Evolutionary conservation across 2,888 invertebrate genomes (phyloP).

Genomic region (Apeira syringaria): DNA sequence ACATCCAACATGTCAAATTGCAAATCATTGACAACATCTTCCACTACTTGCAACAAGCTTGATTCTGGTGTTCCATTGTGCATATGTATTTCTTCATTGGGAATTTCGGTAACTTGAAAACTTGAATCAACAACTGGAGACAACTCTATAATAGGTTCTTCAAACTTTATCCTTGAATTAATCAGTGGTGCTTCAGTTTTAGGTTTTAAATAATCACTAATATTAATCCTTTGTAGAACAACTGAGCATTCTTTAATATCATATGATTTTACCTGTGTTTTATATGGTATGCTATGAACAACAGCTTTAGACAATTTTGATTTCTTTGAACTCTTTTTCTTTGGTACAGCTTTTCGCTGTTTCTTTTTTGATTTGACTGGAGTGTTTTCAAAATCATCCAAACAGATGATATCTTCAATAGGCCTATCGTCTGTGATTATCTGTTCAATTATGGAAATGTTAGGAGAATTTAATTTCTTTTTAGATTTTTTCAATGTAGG

Average conservation of each 20-base stretch:
- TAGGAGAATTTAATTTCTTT: conserved; percentile 57
- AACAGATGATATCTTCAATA: conserved; percentile 68
- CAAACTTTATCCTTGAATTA: neutral
- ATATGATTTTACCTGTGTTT: conserved; percentile 15
- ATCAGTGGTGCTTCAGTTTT: neutral
- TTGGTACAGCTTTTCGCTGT: conserved; percentile 34
- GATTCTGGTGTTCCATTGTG: neutral
- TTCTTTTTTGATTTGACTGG: conserved; percentile 43
- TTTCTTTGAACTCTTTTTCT: conserved; percentile 28
- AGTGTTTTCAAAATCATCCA: conserved; percentile 60
- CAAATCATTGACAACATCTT: conserved; percentile 52
- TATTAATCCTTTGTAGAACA: conserved; percentile 49
- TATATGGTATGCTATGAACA: conserved; percentile 19
- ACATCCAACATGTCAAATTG: conserved; percentile 77
- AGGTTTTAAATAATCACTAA: conserved; percentile 41
- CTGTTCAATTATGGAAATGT: conserved; percentile 72
- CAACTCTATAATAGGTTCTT: neutral
- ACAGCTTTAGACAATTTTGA: conserved; percentile 30
- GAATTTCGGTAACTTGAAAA: neutral
- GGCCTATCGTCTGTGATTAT: conserved; percentile 71
- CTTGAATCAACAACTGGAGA: neutral
- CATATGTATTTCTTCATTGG: neutral
- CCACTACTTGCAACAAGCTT: conserved; percentile 24
- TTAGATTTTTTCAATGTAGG: conserved; percentile 42
- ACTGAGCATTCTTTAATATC: conserved; percentile 61